Evolutionary conservation across 2,888 invertebrate genomes (phyloP).

Genomic region (Netelia fuscicornis): DNA sequence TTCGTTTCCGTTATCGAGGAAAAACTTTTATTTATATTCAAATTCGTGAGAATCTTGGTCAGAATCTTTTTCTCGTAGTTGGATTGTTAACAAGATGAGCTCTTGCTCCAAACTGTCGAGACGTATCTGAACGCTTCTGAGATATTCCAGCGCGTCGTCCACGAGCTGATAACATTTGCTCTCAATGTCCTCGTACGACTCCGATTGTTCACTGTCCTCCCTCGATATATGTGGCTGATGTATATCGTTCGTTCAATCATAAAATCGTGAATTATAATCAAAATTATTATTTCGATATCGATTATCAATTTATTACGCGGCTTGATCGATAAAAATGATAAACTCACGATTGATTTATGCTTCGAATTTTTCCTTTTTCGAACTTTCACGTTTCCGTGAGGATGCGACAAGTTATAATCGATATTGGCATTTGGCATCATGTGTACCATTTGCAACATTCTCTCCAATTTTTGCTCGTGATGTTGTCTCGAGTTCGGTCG

Average conservation of each 20-base stretch:
- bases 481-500: background rate
- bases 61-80: background rate
- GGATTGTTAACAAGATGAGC: conserved; percentile 5
- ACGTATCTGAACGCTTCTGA: conserved; percentile 12
- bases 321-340: background rate
- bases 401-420: conserved; percentile 40
- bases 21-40: background rate
- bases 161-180: conserved; percentile 13
- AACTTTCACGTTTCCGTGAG: conserved; percentile 6
- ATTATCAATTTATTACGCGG: background rate
- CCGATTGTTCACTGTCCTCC: background rate
- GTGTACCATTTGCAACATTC: conserved; percentile 7
- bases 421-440: conserved; percentile 41
- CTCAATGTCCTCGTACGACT: background rate
- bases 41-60: background rate
- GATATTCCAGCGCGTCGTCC: conserved; percentile 21
- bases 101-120: conserved; percentile 9
- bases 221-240: background rate
- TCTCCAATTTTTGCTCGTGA: background rate
- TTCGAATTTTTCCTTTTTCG: background rate
- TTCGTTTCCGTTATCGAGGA: too few species aligned
- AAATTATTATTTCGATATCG: background rate
- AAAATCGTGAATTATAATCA: background rate
- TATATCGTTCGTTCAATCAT: background rate
- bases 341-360: conserved; percentile 12